Evolutionary conservation across 2,797 vertebrate genomes (phyloP).

Genomic region (Cyclopterus lumpus): DNA sequence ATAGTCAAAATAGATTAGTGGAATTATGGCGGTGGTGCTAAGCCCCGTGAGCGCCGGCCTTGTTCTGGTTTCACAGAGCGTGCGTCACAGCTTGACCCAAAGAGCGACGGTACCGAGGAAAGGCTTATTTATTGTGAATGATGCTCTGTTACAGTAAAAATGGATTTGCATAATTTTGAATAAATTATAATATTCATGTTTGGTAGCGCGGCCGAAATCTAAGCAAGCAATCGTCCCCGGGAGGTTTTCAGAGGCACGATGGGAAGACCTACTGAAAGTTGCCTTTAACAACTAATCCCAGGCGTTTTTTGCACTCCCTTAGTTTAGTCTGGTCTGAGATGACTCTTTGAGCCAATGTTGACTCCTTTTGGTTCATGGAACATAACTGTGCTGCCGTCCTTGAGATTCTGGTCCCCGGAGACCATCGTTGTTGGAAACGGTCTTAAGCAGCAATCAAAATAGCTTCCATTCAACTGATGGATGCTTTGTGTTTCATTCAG

Average conservation of each 20-base stretch:
- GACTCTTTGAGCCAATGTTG: neutral
- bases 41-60: neutral
- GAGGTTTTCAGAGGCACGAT: neutral
- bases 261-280: neutral
- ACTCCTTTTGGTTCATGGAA: neutral
- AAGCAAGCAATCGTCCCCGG: neutral
- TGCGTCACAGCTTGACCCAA: neutral
- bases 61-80: neutral
- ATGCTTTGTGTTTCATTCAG: neutral
- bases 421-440: neutral
- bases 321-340: neutral
- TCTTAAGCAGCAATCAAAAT: neutral
- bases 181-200: constrained; percentile 10
- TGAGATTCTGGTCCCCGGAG: neutral
- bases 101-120: neutral
- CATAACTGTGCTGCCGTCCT: neutral
- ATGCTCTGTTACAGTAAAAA: neutral
- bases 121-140: neutral
- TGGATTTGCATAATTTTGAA: neutral
- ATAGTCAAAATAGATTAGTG: neutral
- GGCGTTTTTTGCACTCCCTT: neutral
- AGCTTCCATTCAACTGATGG: neutral
- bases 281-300: neutral
- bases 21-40: neutral
- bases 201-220: neutral